Conservation (phyloP, 1,140 invertebrate genomes). For the Calephelis nemesis region DNA sequence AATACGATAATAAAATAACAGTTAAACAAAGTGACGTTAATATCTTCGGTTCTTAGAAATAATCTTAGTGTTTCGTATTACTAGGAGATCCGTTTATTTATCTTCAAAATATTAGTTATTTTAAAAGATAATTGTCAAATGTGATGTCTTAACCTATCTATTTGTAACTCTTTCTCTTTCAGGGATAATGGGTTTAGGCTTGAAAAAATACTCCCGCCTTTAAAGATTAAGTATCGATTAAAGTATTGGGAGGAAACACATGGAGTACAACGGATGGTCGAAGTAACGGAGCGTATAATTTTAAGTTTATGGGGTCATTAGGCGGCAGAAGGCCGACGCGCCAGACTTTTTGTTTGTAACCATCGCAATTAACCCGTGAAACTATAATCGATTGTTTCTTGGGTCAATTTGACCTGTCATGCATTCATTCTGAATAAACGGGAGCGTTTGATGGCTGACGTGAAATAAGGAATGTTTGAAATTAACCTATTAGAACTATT, state of each 20-base stretch:
- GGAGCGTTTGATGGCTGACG: slow-evolving; percentile 3
- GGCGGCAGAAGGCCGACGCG: slow-evolving; percentile 53
- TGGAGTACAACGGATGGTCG: slow-evolving; percentile 47
- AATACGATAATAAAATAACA: too few species aligned
- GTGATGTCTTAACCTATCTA: too few species aligned
- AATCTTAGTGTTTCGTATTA: too few species aligned
- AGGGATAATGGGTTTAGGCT: too few species aligned
- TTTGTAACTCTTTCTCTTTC: too few species aligned
- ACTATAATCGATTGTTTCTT: slow-evolving; percentile 72
- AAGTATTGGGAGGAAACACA: slow-evolving; percentile 9
- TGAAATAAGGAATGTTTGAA: neutral
- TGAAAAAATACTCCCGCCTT: neutral
- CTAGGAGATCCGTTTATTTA: too few species aligned
- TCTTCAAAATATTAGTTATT: too few species aligned
- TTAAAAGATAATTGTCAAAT: too few species aligned
- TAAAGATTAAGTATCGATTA: slow-evolving; percentile 4
- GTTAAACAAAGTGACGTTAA: too few species aligned
- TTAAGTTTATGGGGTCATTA: slow-evolving; percentile 70
- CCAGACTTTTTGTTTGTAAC: slow-evolving; percentile 55
- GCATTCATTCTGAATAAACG: slow-evolving; percentile 37
- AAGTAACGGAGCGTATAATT: slow-evolving; percentile 66
- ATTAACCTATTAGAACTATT: too few species aligned
- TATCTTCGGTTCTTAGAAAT: too few species aligned
- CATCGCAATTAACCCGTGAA: slow-evolving; percentile 71
- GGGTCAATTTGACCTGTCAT: slow-evolving; percentile 46